Evolutionary conservation across 2,113 vertebrate genomes (phyloP).

Genomic region (Cygnus buccinator): DNA sequence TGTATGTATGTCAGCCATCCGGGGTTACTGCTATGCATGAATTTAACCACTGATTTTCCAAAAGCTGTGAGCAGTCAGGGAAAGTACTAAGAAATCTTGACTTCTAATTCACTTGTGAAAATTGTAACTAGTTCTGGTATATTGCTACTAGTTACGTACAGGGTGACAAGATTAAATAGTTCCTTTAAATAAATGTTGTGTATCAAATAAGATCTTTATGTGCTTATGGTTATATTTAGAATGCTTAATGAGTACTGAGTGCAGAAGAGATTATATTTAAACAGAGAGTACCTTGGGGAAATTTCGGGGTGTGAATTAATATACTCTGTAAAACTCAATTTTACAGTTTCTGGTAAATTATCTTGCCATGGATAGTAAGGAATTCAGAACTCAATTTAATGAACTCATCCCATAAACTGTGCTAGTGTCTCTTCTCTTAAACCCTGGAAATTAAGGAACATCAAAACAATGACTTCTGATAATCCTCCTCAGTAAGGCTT

Average conservation of each 20-base stretch:
- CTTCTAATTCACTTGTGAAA: conserved; percentile 52
- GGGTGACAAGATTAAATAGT: neutral
- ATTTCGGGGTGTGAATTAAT: conserved; percentile 7
- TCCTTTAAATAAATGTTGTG: neutral
- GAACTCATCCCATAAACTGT: neutral
- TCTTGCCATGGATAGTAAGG: neutral
- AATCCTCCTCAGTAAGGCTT: conserved; percentile 35
- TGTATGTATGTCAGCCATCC: neutral
- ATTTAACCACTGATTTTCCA: neutral
- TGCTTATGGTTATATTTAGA: neutral
- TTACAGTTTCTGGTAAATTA: conserved; percentile 24
- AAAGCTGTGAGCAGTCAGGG: neutral
- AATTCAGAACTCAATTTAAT: conserved; percentile 1
- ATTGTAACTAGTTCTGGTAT: conserved; percentile 31
- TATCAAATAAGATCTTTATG: neutral
- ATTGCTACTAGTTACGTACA: neutral
- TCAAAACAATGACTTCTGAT: conserved; percentile 55
- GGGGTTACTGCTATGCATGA: neutral
- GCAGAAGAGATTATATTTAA: conserved; percentile 12
- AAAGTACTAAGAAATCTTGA: conserved; percentile 38
- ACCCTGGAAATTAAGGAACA: conserved; percentile 44
- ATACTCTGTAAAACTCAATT: neutral
- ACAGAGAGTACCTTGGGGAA: conserved; percentile 19
- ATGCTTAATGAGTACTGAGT: neutral
- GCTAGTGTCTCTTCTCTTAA: conserved; percentile 11